Evolutionary conservation across 2,797 vertebrate genomes (phyloP).

Genomic region (Coregonus sp.): DNA sequence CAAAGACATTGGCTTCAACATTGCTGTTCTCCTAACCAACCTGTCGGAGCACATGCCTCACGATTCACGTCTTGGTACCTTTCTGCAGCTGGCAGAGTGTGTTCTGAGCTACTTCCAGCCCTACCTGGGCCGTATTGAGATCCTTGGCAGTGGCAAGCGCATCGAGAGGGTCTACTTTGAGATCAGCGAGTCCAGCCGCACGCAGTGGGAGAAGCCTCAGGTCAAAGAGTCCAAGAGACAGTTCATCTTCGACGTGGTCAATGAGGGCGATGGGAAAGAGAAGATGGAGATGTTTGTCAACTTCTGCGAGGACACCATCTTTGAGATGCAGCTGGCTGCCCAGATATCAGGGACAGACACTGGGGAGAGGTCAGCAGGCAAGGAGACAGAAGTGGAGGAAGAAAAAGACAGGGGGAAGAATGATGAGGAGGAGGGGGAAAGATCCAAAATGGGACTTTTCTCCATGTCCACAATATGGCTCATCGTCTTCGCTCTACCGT

Average conservation of each 20-base stretch:
- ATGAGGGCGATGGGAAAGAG: conserved; percentile 91
- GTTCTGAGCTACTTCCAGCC: conserved; percentile 92
- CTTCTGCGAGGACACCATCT: conserved; percentile 97
- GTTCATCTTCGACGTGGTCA: conserved; percentile 97
- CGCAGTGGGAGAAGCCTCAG: conserved; percentile 94
- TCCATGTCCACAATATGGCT: conserved; percentile 70
- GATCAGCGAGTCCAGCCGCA: conserved; percentile 92
- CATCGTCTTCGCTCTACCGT: conserved; percentile 74
- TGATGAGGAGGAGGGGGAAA: conserved; percentile 58
- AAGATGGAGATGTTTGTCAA: conserved; percentile 98
- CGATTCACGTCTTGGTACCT: conserved; percentile 83
- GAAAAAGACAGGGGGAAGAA: conserved; percentile 67
- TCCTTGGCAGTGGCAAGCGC: conserved; percentile 91
- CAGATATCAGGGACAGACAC: conserved; percentile 85
- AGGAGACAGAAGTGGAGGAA: conserved; percentile 61
- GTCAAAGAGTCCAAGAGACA: conserved; percentile 96
- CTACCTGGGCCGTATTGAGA: conserved; percentile 91
- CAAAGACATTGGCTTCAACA: conserved; percentile 94
- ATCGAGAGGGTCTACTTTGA: conserved; percentile 96
- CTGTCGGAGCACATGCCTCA: conserved; percentile 95
- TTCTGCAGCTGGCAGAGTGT: conserved; percentile 87
- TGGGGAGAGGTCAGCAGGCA: conserved; percentile 75
- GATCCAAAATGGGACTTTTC: conserved; percentile 69
- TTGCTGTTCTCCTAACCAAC: conserved; percentile 91
- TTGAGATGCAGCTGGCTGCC: conserved; percentile 96